Evolutionary conservation across 35 echinoderm and acorn worm genomes (phyloP).

Genomic region (Acanthaster planci): DNA sequence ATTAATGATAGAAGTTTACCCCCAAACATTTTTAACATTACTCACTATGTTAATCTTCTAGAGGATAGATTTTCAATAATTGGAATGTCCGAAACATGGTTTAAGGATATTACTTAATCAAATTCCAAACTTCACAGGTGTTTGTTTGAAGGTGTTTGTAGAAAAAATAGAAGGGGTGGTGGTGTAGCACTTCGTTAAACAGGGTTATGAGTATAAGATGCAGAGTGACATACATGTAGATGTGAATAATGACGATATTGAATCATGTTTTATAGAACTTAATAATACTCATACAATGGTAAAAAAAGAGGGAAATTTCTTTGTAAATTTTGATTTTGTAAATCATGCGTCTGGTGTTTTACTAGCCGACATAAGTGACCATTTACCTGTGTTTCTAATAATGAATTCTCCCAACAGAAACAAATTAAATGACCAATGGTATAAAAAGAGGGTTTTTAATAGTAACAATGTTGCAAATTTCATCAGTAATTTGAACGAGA

Average conservation of each 20-base stretch:
- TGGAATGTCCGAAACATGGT: constrained; percentile 2
- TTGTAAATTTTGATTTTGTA: too few relatives aligned
- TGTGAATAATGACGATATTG: constrained; percentile 2
- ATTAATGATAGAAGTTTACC: neutral
- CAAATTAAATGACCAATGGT: neutral
- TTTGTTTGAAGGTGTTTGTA: neutral
- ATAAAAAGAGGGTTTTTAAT: neutral
- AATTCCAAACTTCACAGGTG: neutral
- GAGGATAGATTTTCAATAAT: neutral
- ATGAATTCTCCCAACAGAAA: neutral
- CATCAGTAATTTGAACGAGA: neutral
- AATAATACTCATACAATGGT: neutral
- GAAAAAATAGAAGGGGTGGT: neutral
- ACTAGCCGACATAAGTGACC: constrained; percentile 32
- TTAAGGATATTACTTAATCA: neutral
- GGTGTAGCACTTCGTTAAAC: constrained; percentile 18
- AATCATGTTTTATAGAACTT: constrained; percentile 20
- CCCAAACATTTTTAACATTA: neutral
- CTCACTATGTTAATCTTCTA: neutral
- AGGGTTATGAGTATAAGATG: neutral
- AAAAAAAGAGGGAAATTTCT: too few relatives aligned
- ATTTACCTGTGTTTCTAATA: constrained; percentile 33
- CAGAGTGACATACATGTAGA: neutral
- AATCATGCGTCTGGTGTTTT: too few relatives aligned
- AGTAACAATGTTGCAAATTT: neutral